A percentile compares a stretch with the other conserved stretches of the same genome.
These are phyloP conservation scores for Drosophila lini DNA, from an alignment of 1,140 invertebrate species.

Conservation along the genomic window DNA sequence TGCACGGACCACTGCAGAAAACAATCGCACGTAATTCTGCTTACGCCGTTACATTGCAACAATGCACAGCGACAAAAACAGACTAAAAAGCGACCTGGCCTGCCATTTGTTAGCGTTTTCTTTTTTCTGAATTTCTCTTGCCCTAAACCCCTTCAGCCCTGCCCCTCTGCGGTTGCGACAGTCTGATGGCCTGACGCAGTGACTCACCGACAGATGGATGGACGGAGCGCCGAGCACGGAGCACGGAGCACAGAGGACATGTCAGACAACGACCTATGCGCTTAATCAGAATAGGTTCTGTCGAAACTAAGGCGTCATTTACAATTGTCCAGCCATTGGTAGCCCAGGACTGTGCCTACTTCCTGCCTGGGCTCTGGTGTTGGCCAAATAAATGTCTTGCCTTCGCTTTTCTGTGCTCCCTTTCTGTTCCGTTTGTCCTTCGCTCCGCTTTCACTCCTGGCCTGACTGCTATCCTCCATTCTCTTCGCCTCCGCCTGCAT, in stretches of 20 bases:
- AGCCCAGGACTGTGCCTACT: conserved; percentile 5
- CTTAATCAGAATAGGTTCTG: conserved; percentile 73
- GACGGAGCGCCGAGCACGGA: conserved; percentile 7
- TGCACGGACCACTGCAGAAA: conserved; percentile 77
- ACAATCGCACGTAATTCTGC: conserved; percentile 83
- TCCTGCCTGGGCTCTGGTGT: conserved; percentile 29
- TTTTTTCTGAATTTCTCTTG: conserved; percentile 28
- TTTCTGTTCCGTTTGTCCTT: conserved; percentile 40
- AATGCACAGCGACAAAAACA: conserved; percentile 48
- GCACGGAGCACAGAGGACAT: conserved; percentile 15
- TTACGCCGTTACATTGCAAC: conserved; percentile 78
- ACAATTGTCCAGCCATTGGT: conserved; percentile 47
- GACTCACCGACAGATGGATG: conserved; percentile 31
- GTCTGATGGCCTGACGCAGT: conserved; percentile 52
- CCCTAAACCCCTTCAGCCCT: conserved; percentile 11
- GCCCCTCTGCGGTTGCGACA: conserved; percentile 65
- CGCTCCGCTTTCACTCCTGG: conserved; percentile 47
- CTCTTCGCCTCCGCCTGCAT: conserved; percentile 57
- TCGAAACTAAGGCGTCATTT: conserved; percentile 70
- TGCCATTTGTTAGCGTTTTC: conserved; percentile 61
- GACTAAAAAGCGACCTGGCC: conserved; percentile 29
- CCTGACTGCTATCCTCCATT: conserved; percentile 33
- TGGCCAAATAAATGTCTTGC: conserved; percentile 59
- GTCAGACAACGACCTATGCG: conserved; percentile 57
- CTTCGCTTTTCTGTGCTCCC: conserved; percentile 24